These are phyloP conservation scores for Torymus auratus DNA, from an alignment of 2,888 invertebrate species.

Conservation along the genomic window DNA sequence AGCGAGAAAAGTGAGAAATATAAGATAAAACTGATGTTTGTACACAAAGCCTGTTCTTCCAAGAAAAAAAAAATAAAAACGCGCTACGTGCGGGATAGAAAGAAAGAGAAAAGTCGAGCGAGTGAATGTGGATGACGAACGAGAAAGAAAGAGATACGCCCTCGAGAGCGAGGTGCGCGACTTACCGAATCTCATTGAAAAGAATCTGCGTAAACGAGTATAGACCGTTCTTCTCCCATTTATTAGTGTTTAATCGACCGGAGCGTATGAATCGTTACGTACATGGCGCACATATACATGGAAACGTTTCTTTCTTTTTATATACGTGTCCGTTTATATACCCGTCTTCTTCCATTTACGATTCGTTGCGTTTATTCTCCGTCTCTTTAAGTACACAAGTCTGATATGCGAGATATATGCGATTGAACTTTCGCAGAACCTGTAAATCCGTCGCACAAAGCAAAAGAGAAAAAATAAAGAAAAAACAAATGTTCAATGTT, in stretches of 20 bases:
- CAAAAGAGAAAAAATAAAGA: neutral
- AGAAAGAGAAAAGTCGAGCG: constrained; percentile 21
- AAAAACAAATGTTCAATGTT: constrained; percentile 2
- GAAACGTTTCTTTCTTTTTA: constrained; percentile 10
- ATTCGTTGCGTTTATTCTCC: constrained; percentile 9
- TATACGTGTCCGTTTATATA: constrained; percentile 8
- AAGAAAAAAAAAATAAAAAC: constrained; percentile 37
- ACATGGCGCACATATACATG: constrained; percentile 18
- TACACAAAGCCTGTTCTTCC: constrained; percentile 58
- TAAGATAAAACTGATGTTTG: constrained; percentile 50
- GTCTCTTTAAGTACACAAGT: constrained; percentile 40
- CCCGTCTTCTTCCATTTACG: constrained; percentile 1
- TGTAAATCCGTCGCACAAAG: constrained; percentile 34
- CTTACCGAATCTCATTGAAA: constrained; percentile 53
- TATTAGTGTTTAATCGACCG: constrained; percentile 31
- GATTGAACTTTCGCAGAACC: constrained; percentile 18
- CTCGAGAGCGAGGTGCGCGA: constrained; percentile 23
- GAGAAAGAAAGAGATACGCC: neutral
- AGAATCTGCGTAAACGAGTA: constrained; percentile 43
- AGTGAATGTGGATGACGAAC: constrained; percentile 11
- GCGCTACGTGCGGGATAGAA: constrained; percentile 8
- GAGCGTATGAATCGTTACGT: constrained; percentile 22
- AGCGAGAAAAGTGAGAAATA: constrained; percentile 20
- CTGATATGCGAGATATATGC: constrained; percentile 35
- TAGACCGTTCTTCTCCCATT: constrained; percentile 11